Evolutionary conservation across 2,797 vertebrate species (phyloP).

Genomic region (Aphelocoma californica): DNA sequence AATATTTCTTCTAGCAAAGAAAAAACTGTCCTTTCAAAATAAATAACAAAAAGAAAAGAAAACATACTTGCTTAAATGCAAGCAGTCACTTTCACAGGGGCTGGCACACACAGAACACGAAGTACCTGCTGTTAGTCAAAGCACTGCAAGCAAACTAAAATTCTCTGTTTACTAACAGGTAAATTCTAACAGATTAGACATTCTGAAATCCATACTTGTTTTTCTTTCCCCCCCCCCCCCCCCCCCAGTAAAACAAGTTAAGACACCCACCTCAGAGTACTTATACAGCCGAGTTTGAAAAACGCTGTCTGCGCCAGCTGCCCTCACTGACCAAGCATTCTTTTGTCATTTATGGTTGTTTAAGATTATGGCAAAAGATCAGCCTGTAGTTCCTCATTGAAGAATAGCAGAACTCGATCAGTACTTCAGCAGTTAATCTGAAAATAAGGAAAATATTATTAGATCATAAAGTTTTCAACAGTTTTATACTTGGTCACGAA

Average conservation of each 20-base stretch:
- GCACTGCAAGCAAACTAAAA: not conserved
- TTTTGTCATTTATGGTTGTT: slow-evolving; percentile 98
- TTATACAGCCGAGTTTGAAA: slow-evolving; percentile 86
- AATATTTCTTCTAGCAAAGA: not conserved
- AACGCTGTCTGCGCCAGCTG: slow-evolving; percentile 88
- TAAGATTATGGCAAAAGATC: slow-evolving; percentile 99
- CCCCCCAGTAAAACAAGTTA: not conserved
- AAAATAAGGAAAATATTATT: slow-evolving; percentile 39
- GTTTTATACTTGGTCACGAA: not conserved
- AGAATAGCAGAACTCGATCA: slow-evolving; percentile 96
- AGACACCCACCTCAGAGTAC: slow-evolving; percentile 89
- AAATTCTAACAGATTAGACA: not conserved
- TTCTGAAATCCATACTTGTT: not conserved
- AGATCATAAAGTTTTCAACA: not conserved
- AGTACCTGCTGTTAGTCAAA: not conserved
- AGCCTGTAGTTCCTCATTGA: slow-evolving; percentile 99
- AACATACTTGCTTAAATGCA: not conserved
- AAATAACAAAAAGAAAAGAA: not conserved
- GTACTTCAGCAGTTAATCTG: slow-evolving; percentile 92
- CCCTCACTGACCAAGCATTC: slow-evolving; percentile 87
- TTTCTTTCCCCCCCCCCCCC: not conserved
- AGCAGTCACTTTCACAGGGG: not conserved
- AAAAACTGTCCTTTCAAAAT: not conserved
- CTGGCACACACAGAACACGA: not conserved
- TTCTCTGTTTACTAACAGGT: not conserved